Percentiles rank a stretch among this genome's conserved stretches.
phyloP scores from a whole-genome alignment of 1,140 invertebrate species.

The Zaprionus africanus region DNA sequence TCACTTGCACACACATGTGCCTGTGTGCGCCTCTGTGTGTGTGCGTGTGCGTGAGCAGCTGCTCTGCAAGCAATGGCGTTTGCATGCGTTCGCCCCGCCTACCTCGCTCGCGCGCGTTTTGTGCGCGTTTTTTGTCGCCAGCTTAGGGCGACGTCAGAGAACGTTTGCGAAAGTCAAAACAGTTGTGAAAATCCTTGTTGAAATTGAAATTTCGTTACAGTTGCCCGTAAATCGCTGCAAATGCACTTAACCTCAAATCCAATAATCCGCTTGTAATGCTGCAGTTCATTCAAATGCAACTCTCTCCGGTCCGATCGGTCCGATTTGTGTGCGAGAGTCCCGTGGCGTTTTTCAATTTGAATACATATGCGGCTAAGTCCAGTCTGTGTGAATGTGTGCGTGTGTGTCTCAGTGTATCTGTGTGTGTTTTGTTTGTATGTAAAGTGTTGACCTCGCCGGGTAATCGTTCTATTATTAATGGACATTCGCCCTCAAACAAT shows the following conservation, averaged over 20 bases:
- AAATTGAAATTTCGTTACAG: conserved; percentile 55
- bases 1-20: neutral
- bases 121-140: conserved; percentile 52
- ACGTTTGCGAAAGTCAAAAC: conserved; percentile 66
- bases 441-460: conserved; percentile 73
- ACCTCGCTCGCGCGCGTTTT: conserved; percentile 45
- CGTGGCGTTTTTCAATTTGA: conserved; percentile 69
- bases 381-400: conserved; percentile 21
- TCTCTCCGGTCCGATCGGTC: conserved; percentile 14
- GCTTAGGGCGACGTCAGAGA: conserved; percentile 20
- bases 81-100: conserved; percentile 60
- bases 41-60: conserved; percentile 41
- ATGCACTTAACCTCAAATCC: conserved; percentile 81
- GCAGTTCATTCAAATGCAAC: conserved; percentile 61
- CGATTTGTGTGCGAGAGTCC: conserved; percentile 52
- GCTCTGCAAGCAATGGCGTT: conserved; percentile 65
- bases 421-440: conserved; percentile 33
- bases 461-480: conserved; percentile 80
- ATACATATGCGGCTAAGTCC: conserved; percentile 56
- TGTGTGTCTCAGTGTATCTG: neutral
- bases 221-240: conserved; percentile 46
- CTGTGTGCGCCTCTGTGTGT: neutral
- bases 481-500: conserved; percentile 67
- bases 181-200: conserved; percentile 59
- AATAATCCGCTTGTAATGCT: conserved; percentile 79